Base-by-base conservation (phyloP, 2,113 vertebrate species). In the Motacilla tschutschensis region DNA sequence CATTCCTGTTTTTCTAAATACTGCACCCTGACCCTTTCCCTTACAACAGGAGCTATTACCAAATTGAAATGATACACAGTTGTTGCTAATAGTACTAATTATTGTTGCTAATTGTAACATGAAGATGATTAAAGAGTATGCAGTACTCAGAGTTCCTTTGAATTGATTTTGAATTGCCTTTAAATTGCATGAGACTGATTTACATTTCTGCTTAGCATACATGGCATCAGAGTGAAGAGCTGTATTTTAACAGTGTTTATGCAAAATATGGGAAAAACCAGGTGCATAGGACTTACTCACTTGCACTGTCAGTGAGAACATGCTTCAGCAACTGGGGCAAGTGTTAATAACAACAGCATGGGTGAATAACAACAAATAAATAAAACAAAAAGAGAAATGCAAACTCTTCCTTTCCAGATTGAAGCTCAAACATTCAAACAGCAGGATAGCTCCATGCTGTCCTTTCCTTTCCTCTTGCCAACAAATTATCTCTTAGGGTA, bases 361-460 rank as follows among this genome's bases (percentile, higher is more conserved):
- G 26, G 26, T 29, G 11, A 76, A 76, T 43, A 70, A 53, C 10
- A 57, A 48, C 16, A 55, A 73, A 47, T 44, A 76, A 73, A 71
- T 13, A 10, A 29, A 89, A 55, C 8, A 36, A 6, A 53, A 50
- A 25, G 17, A 55, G 3, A 82, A 77, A 60, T 46, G 51, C 31
- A 77, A 57, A 33, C 20, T 87, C 41, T 53, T 51, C 8, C 19
- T 55, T 83, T 63, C 31, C 40, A 79, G 41, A 50, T 24, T 33
- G 36, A 26, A 87, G 15, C 10, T 84, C 46, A 54, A 46, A 72
- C 24, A 54, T 44, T 50, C 17, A 40, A 55, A 55, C n/a, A 55
- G 53, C 8, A 8, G 53, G 16, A 36, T 33, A 1, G 2, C 10
- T 44, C 22, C 21, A 3, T 0, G 0, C 9, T 36, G 38, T 69